Evolutionary conservation across 2,888 invertebrate species (phyloP).

Genomic region (Spisula subtruncata): DNA sequence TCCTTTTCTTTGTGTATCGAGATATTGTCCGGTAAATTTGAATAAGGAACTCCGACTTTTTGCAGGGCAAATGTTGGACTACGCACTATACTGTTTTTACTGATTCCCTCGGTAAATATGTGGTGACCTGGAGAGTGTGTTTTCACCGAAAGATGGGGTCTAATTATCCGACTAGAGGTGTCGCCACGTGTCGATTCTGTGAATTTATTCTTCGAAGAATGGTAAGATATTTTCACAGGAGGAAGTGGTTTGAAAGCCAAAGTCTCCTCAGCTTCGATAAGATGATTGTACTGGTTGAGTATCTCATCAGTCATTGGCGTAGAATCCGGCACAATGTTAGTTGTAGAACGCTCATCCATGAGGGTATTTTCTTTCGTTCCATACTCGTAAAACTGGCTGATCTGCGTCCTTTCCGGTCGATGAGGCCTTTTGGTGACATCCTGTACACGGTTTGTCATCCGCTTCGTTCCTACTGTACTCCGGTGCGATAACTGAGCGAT

Average conservation of each 20-base stretch:
- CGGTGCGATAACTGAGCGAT: slow-evolving; percentile 23
- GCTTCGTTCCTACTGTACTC: background rate
- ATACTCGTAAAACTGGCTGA: slow-evolving; percentile 23
- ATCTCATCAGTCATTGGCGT: slow-evolving; percentile 38
- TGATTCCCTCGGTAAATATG: slow-evolving; percentile 78
- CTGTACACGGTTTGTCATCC: background rate
- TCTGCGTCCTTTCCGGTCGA: slow-evolving; percentile 38
- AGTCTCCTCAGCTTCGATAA: slow-evolving; percentile 64
- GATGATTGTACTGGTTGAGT: slow-evolving; percentile 72
- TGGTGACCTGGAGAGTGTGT: slow-evolving; percentile 66
- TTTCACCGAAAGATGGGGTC: slow-evolving; percentile 61
- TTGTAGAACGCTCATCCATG: background rate
- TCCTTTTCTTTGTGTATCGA: slow-evolving; percentile 75
- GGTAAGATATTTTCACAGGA: slow-evolving; percentile 71
- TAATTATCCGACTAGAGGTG: slow-evolving; percentile 54
- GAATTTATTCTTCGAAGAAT: slow-evolving; percentile 57
- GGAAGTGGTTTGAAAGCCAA: slow-evolving; percentile 72
- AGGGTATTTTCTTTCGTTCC: background rate
- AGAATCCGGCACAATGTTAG: background rate
- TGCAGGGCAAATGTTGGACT: slow-evolving; percentile 73
- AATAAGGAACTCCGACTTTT: slow-evolving; percentile 71
- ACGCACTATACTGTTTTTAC: slow-evolving; percentile 73
- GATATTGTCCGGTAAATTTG: slow-evolving; percentile 77
- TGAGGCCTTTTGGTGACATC: slow-evolving; percentile 17
- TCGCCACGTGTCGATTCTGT: slow-evolving; percentile 60